Percentiles rank a stretch among this genome's conserved stretches.
Conservation (phyloP, 2,888 invertebrate species). For the Dasypolia templi region DNA sequence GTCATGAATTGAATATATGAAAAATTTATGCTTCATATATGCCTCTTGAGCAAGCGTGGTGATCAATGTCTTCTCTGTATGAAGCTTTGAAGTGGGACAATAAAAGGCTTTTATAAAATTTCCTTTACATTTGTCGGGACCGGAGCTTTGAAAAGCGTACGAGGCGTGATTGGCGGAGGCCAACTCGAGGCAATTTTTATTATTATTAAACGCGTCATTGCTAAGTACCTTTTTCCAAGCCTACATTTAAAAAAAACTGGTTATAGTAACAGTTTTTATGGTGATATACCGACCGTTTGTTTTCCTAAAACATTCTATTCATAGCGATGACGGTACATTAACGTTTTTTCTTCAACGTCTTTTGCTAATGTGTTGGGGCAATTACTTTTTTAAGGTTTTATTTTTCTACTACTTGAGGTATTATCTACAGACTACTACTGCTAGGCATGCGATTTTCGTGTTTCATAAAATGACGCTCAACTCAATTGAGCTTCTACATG, state of each 20-base stretch:
- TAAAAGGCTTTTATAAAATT: too few relatives aligned
- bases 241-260: slow-evolving; percentile 43
- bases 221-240: slow-evolving; percentile 2
- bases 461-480: neutral
- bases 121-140: too few relatives aligned
- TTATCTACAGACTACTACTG: neutral
- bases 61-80: too few relatives aligned
- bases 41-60: too few relatives aligned
- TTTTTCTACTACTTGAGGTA: too few relatives aligned
- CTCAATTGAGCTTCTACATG: neutral
- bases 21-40: too few relatives aligned
- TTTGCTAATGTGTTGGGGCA: neutral
- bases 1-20: neutral
- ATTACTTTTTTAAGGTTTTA: neutral
- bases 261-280: slow-evolving; percentile 35
- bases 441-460: neutral
- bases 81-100: too few relatives aligned
- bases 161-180: too few relatives aligned
- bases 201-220: too few relatives aligned
- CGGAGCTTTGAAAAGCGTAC: too few relatives aligned
- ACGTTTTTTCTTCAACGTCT: slow-evolving; percentile 29
- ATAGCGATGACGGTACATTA: slow-evolving; percentile 27
- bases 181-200: too few relatives aligned
- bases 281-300: neutral
- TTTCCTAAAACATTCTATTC: slow-evolving; percentile 10